Percentiles rank a stretch among this genome's conserved stretches.
phyloP scores from a whole-genome alignment of 2,888 invertebrate genomes.

The Halocaridina rubra region DNA sequence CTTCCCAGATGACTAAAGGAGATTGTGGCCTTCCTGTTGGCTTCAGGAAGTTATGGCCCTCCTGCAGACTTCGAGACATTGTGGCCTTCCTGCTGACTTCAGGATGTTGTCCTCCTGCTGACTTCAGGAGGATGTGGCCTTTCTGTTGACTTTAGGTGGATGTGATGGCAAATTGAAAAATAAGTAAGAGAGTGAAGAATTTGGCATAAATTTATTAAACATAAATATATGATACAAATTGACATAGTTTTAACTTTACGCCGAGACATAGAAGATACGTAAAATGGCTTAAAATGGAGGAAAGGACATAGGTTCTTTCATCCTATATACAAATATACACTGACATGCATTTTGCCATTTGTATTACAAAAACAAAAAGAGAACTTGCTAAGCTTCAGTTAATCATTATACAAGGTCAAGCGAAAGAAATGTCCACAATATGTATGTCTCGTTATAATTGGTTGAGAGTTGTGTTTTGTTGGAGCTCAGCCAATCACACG shows the following conservation, averaged over 20 bases:
- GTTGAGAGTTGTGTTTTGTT: not conserved
- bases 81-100: too few relatives aligned
- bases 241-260: not conserved
- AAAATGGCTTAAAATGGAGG: constrained; percentile 27
- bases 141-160: too few relatives aligned
- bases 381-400: not conserved
- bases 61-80: not conserved
- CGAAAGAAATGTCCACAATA: not conserved
- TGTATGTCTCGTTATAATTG: not conserved
- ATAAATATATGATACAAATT: constrained; percentile 41
- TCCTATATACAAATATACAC: constrained; percentile 50
- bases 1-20: too few relatives aligned
- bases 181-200: too few relatives aligned
- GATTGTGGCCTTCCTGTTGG: too few relatives aligned
- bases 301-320: constrained; percentile 15
- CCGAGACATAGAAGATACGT: not conserved
- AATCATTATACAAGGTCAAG: not conserved
- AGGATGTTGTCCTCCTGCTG: too few relatives aligned
- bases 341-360: constrained; percentile 24
- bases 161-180: too few relatives aligned
- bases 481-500: too few relatives aligned
- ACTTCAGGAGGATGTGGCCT: too few relatives aligned
- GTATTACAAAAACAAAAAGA: not conserved
- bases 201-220: constrained; percentile 41
- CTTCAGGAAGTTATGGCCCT: not conserved